phyloP scores from a whole-genome alignment of 2,888 invertebrate species.

The Drosophila cognata region DNA sequence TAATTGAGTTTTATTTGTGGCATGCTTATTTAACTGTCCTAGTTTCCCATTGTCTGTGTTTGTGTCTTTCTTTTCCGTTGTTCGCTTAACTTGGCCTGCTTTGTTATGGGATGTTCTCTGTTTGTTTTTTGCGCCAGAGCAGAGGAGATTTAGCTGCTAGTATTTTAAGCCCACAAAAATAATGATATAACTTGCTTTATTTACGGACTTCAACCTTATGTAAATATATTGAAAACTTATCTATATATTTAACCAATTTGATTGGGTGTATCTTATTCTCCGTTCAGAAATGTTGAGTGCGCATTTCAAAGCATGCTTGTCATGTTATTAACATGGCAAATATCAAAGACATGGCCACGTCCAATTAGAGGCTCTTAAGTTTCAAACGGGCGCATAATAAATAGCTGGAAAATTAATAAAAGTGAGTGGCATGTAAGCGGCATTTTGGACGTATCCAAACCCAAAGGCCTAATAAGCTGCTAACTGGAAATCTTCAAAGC shows the following conservation, averaged over 20 bases:
- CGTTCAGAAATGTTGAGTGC: neutral
- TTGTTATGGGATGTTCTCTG: conserved; percentile 8
- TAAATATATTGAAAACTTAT: neutral
- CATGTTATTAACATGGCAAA: conserved; percentile 22
- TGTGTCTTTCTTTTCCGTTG: conserved; percentile 9
- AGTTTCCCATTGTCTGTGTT: conserved; percentile 41
- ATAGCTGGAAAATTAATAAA: conserved; percentile 7
- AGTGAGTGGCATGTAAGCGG: conserved; percentile 39
- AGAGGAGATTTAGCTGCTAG: neutral
- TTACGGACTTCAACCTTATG: neutral
- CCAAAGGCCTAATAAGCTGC: conserved; percentile 1
- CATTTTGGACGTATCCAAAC: conserved; percentile 32
- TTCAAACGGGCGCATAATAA: conserved; percentile 3
- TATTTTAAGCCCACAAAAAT: neutral
- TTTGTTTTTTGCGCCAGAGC: neutral
- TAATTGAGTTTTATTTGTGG: conserved; percentile 40
- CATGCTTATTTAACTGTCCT: conserved; percentile 48
- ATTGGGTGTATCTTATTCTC: neutral
- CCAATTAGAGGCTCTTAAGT: conserved; percentile 13
- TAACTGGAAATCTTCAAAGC: conserved; percentile 51
- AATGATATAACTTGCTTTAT: neutral
- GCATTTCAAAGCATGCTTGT: neutral
- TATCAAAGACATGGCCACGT: conserved; percentile 31
- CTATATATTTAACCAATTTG: neutral
- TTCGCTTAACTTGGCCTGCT: conserved; percentile 28